These are phyloP conservation scores for Psylliodes chrysocephalus DNA, from an alignment of 2,888 invertebrate species.

Conservation along the genomic window DNA sequence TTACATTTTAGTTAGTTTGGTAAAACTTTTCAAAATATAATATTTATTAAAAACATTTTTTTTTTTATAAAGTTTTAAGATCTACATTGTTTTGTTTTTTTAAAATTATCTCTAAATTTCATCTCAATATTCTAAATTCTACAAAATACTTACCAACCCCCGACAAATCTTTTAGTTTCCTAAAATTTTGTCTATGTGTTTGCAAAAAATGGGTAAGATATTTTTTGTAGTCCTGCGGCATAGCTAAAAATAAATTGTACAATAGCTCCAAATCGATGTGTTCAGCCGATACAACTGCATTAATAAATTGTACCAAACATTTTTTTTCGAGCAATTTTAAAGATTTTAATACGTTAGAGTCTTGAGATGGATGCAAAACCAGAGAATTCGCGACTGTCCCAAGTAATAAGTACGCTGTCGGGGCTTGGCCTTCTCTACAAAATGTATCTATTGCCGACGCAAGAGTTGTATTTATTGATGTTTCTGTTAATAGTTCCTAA, in stretches of 20 bases:
- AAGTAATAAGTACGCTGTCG: constrained; percentile 52
- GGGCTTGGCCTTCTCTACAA: constrained; percentile 52
- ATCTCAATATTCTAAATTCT: too few relatives aligned
- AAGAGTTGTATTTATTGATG: too few relatives aligned
- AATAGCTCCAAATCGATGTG: constrained; percentile 40
- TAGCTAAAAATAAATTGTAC: constrained; percentile 29
- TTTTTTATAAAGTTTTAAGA: too few relatives aligned
- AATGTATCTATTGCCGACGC: constrained; percentile 45
- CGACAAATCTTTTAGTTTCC: constrained; percentile 51
- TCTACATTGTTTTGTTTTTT: too few relatives aligned
- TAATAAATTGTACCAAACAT: constrained; percentile 56
- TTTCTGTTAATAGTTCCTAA: too few relatives aligned
- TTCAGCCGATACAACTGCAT: constrained; percentile 58
- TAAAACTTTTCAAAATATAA: too few relatives aligned
- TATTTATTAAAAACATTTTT: too few relatives aligned
- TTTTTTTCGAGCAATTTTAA: constrained; percentile 38
- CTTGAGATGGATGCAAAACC: constrained; percentile 1
- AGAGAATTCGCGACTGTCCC: constrained; percentile 44
- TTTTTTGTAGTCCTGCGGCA: constrained; percentile 22
- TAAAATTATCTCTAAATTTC: too few relatives aligned
- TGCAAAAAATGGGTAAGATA: constrained; percentile 46
- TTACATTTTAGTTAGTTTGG: too few relatives aligned
- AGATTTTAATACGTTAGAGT: background rate
- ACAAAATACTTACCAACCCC: constrained; percentile 39
- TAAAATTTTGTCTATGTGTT: constrained; percentile 50